Base-by-base conservation (phyloP, 2,888 invertebrate genomes). In the Leptopterna dolabrata region DNA sequence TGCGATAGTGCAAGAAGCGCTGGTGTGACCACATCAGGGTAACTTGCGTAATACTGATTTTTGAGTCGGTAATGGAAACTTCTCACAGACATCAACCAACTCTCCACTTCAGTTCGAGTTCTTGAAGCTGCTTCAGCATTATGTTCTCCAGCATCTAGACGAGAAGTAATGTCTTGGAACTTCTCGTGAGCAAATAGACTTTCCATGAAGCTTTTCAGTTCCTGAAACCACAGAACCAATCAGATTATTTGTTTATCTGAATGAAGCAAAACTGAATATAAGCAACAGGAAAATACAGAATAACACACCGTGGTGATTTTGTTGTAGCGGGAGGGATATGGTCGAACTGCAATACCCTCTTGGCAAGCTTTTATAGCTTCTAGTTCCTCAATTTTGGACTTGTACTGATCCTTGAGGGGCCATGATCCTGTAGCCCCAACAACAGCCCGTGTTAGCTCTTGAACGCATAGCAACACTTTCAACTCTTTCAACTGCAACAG, bases 11-110 rank as follows among this genome's bases (percentile, higher is more conserved):
- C 95, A 86, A 94, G 93, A 80, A 95, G 92, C 24, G 97, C 92
- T 0, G 97, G 96, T 88, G 94, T 93, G 0, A 95, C 93, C 83
- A 98, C 92, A 91, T 98, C 98, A 0, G 95, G 95, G 91, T 96
- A 97, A n/a, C 94, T 94, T 1, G 94, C 92, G 0, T 93, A 92
- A 91, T 94, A 95, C 0, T 91, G 92, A 2, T 90, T 91, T 30
- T 94, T 93, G 36, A 95, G 91, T 90, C 93, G 93, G 80, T 92
- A 93, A 70, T 93, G 92, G 90, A 95, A 95, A 47, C 92, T 93
- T 86, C 93, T 92, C 9, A 93, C 91, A 0, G 95, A 94, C 88
- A 92, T 92, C 41, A 93, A 91, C 93, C 94, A 94, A 0, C 92
- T 93, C 0, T 92, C 90, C 0, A 92, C 92, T 90, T 94, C 93